Base-by-base conservation (phyloP, 2,113 vertebrate species). In the Reinhardtius hippoglossoides region DNA sequence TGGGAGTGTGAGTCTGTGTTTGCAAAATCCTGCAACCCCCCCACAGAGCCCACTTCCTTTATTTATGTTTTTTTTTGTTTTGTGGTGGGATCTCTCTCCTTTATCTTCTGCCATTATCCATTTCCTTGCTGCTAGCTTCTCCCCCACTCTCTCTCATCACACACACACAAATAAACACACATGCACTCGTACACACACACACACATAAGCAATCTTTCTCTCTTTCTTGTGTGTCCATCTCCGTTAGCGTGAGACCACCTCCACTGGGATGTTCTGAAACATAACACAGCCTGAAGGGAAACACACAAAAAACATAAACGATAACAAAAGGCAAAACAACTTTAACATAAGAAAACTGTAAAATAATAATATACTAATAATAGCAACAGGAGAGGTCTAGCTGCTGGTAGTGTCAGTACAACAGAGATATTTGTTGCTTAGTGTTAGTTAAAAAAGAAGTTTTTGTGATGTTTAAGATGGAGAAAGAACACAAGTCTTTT, bases 251-350 rank as follows among this genome's bases (percentile, higher is more conserved):
- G 88, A 90, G 74, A 92, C 82, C 91, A 89, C 95, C 94, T 97
- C 97, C 96, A 96, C 94, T 92, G 96, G 96, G 92, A 96, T 95
- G 95, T 95, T 97, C 96, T 97, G 96, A 97, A 97, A 98, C 94
- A 97, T 97, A 94, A 97, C 96, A 97, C 97, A 97, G 95, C 97
- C 97, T 98, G 96, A 97, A 96, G 96, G 91, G 95, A 96, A 96
- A 95, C 89, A 94, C 83, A 96, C 93, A 96, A 52, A 93, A 92
- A 92, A 95, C 92, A 95, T 89, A 87, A 90, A 92, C 89, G 93
- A 89, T 44, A 86, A 91, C 94, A 94, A 85, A 78, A 92, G 68
- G 65, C 57, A 92, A 94, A 81, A 78, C 23, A 75, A 77, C 70
- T 82, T 86, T 65, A 67, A 88, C 23, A 57, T 66, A 78, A 7